Conservation (phyloP, 2,797 vertebrate genomes). For the Bothrops alternatus region DNA sequence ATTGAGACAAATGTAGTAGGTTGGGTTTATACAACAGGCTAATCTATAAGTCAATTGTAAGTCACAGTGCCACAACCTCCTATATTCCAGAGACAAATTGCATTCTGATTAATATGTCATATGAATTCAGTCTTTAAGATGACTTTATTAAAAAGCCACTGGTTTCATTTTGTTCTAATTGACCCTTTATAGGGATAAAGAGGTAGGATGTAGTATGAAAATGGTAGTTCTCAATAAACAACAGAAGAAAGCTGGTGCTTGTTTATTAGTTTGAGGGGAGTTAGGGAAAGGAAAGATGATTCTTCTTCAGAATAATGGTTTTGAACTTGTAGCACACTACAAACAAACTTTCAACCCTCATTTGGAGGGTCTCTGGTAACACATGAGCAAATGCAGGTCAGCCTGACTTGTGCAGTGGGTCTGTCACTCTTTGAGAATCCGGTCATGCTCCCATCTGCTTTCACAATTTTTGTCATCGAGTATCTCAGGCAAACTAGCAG, state of each 20-base stretch:
- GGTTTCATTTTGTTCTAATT: background rate
- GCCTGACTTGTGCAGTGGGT: no score
- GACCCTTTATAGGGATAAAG: background rate
- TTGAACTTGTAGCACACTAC: no score
- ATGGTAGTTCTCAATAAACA: background rate
- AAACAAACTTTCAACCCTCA: no score
- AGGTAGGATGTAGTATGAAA: background rate
- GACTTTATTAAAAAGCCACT: background rate
- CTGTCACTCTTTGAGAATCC: no score
- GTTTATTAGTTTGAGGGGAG: background rate
- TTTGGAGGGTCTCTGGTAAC: no score
- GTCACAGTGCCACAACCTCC: background rate
- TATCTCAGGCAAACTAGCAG: no score
- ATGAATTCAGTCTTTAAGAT: background rate
- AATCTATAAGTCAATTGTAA: background rate
- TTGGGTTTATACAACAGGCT: background rate
- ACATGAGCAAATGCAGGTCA: no score
- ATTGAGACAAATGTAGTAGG: background rate
- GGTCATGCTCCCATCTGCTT: no score
- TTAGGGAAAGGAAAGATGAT: background rate
- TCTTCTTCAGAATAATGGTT: no score
- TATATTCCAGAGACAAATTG: background rate
- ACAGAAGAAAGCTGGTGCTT: background rate
- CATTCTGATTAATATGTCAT: background rate
- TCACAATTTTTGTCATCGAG: no score